Conservation (phyloP, 2,797 vertebrate genomes). For the Petrocephalus schoutedeni region DNA sequence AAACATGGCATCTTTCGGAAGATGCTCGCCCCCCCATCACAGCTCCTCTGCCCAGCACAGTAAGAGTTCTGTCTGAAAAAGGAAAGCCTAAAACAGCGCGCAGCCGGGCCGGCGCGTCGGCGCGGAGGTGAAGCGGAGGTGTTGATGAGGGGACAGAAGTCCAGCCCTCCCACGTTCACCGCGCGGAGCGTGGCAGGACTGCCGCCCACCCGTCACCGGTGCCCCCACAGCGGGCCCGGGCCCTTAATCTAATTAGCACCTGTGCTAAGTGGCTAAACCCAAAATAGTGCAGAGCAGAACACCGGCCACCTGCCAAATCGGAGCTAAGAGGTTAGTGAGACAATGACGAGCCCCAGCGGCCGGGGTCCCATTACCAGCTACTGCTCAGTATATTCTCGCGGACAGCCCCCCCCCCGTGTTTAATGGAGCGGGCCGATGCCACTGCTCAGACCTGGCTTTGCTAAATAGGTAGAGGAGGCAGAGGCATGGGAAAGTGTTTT, state of each 20-base stretch:
- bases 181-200: too few species aligned
- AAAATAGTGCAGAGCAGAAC: background rate
- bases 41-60: slow-evolving; percentile 28
- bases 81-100: background rate
- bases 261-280: slow-evolving; percentile 4
- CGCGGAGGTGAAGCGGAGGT: background rate
- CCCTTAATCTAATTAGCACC: slow-evolving; percentile 21
- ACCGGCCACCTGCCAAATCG: background rate
- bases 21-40: background rate
- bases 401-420: background rate
- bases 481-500: background rate
- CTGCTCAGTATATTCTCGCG: background rate
- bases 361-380: background rate
- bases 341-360: background rate
- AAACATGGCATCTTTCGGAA: background rate
- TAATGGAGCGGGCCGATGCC: background rate
- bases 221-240: background rate
- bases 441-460: background rate
- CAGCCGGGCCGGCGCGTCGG: background rate
- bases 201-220: background rate
- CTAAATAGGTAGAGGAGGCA: background rate
- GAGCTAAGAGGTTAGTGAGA: background rate
- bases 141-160: background rate
- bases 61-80: slow-evolving; percentile 1
- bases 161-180: background rate